phyloP scores from a whole-genome alignment of 30 jellyfish, hydroid and myxozoan species.

The Hydractinia symbiolongicarpus region DNA sequence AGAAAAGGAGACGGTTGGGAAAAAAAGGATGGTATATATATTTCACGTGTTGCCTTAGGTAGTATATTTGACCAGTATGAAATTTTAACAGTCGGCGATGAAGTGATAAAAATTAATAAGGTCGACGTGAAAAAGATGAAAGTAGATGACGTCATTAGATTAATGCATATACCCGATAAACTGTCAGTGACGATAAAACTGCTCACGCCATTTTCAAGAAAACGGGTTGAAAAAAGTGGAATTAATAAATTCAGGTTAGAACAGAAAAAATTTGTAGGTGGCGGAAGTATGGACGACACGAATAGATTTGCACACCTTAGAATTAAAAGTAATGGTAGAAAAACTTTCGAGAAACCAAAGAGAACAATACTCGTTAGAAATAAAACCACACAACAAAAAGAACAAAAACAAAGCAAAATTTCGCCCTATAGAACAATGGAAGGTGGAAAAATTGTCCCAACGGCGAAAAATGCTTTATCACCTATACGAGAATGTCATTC shows the following conservation, averaged over 20 bases:
- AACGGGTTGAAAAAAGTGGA: conserved; percentile 60
- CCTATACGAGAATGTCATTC: background rate
- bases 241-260: conserved; percentile 27
- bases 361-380: background rate
- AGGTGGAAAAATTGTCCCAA: conserved; percentile 20
- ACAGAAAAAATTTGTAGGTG: conserved; percentile 3
- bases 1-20: conserved; percentile 98
- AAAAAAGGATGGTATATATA: conserved; percentile 61
- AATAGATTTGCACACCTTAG: conserved; percentile 74
- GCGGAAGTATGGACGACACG: background rate
- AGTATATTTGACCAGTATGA: conserved; percentile 72
- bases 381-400: background rate
- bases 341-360: background rate
- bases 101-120: conserved; percentile 63
- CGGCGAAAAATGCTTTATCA: background rate
- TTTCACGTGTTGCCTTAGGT: conserved; percentile 75
- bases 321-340: conserved; percentile 28
- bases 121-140: conserved; percentile 66
- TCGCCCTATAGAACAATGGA: conserved; percentile 35
- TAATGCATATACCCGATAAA: conserved; percentile 82
- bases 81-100: conserved; percentile 80
- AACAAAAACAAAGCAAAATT: background rate
- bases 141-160: conserved; percentile 65
- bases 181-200: conserved; percentile 64
- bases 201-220: conserved; percentile 81